A percentile compares a stretch with the other conserved stretches of the same genome.
These are phyloP conservation scores for Parauchenoglanis punctatus DNA, from an alignment of 2,797 vertebrate genomes.

Conservation along the genomic window DNA sequence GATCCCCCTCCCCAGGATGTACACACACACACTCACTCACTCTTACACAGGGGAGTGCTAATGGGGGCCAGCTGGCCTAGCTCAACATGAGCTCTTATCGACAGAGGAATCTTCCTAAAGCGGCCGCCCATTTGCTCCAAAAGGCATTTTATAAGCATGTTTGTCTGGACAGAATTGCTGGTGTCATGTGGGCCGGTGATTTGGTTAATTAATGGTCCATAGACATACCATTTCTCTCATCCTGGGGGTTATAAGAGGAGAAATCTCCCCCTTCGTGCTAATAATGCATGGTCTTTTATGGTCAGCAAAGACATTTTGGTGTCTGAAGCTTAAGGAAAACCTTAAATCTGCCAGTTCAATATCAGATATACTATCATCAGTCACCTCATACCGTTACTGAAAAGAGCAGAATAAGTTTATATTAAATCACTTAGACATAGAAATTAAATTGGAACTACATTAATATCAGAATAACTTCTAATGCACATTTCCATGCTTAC, in stretches of 20 bases:
- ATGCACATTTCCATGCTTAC: background rate
- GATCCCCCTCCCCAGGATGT: constrained; percentile 37
- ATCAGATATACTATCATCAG: background rate
- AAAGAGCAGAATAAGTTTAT: background rate
- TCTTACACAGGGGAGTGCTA: constrained; percentile 57
- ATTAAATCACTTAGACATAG: background rate
- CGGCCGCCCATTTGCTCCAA: constrained; percentile 52
- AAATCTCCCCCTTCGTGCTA: constrained; percentile 16
- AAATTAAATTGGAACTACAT: background rate
- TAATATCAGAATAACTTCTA: background rate
- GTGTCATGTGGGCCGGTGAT: constrained; percentile 45
- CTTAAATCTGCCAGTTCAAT: background rate
- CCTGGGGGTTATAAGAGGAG: constrained; percentile 27
- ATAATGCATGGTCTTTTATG: constrained; percentile 7
- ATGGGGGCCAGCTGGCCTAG: constrained; percentile 64
- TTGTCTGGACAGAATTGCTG: constrained; percentile 43
- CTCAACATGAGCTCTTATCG: constrained; percentile 57
- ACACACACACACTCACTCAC: constrained; percentile 18
- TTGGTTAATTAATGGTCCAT: constrained; percentile 49
- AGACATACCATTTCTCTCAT: constrained; percentile 45
- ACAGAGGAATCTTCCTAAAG: constrained; percentile 53
- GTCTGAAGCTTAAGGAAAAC: background rate
- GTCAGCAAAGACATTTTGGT: background rate
- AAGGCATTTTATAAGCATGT: constrained; percentile 60
- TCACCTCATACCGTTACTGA: background rate